phyloP scores from a whole-genome alignment of 2,113 vertebrate species.

The Dicaeum eximium region DNA sequence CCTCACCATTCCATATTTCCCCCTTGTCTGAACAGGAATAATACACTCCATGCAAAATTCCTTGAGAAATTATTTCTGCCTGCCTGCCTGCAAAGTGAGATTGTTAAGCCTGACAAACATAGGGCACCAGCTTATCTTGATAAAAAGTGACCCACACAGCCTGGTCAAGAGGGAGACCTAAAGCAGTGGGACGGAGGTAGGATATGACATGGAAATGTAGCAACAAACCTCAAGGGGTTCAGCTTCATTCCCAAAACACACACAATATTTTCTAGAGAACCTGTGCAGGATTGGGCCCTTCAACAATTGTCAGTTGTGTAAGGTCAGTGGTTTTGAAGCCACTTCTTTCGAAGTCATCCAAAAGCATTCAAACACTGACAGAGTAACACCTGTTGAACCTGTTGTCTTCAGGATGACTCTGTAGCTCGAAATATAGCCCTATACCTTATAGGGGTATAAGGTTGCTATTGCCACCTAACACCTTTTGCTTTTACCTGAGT shows the following conservation, averaged over 20 bases:
- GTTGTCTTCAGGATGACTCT: background rate
- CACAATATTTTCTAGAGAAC: background rate
- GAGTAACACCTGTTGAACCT: background rate
- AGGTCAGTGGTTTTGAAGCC: background rate
- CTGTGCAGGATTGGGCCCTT: accelerated
- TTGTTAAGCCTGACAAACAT: background rate
- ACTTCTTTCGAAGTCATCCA: background rate
- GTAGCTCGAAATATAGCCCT: background rate
- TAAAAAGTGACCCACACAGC: background rate
- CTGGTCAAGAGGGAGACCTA: background rate
- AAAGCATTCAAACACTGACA: background rate
- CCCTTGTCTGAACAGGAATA: background rate
- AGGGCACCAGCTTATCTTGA: background rate
- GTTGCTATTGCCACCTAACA: background rate
- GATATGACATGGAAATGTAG: background rate
- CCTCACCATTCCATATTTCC: background rate
- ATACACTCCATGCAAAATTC: background rate
- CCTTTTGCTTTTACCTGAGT: background rate
- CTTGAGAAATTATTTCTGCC: background rate
- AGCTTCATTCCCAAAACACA: background rate
- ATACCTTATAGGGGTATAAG: background rate
- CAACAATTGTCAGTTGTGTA: background rate
- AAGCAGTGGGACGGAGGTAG: background rate
- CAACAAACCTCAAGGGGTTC: background rate
- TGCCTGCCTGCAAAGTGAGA: background rate